A percentile compares a stretch with the other conserved stretches of the same genome.
These are phyloP conservation scores for Atopsyche davidsoni DNA, from an alignment of 1,140 invertebrate species.

Conservation along the genomic window DNA sequence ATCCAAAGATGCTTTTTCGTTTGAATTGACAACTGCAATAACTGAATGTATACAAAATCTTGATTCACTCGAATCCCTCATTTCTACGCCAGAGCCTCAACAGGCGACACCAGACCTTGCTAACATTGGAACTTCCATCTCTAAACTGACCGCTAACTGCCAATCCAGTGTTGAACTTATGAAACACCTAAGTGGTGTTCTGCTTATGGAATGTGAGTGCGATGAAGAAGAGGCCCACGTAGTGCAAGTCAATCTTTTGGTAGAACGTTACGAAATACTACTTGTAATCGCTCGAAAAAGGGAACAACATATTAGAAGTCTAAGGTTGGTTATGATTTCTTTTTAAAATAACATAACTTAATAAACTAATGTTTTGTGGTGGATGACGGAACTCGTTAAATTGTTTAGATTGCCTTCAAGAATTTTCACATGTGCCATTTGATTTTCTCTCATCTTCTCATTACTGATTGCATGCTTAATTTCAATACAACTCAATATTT, in stretches of 20 bases:
- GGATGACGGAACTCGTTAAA: too few species aligned
- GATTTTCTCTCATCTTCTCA: too few species aligned
- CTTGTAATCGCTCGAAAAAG: constrained; percentile 63
- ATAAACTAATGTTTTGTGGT: constrained; percentile 8
- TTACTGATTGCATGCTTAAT: too few species aligned
- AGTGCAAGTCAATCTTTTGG: constrained; percentile 59
- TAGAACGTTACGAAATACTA: constrained; percentile 62
- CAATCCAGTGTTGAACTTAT: constrained; percentile 71
- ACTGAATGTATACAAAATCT: constrained; percentile 54
- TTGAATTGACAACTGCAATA: constrained; percentile 64
- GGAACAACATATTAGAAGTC: constrained; percentile 65
- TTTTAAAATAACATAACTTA: neutral
- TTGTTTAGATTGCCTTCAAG: too few species aligned
- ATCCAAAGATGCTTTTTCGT: constrained; percentile 71
- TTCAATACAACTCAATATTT: too few species aligned
- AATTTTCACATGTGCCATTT: too few species aligned
- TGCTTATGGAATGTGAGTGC: constrained; percentile 67
- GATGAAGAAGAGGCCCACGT: constrained; percentile 59
- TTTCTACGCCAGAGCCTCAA: constrained; percentile 48
- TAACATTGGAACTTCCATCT: constrained; percentile 50
- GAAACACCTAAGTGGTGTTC: constrained; percentile 66
- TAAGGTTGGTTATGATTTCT: constrained; percentile 55
- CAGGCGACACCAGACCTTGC: constrained; percentile 49
- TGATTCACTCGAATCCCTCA: constrained; percentile 48
- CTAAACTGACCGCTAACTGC: constrained; percentile 61